Percentiles rank a stretch among this genome's conserved stretches.
Evolutionary conservation across 2,113 vertebrate genomes (phyloP).

Genomic region (mouse (Mus musculus)): DNA sequence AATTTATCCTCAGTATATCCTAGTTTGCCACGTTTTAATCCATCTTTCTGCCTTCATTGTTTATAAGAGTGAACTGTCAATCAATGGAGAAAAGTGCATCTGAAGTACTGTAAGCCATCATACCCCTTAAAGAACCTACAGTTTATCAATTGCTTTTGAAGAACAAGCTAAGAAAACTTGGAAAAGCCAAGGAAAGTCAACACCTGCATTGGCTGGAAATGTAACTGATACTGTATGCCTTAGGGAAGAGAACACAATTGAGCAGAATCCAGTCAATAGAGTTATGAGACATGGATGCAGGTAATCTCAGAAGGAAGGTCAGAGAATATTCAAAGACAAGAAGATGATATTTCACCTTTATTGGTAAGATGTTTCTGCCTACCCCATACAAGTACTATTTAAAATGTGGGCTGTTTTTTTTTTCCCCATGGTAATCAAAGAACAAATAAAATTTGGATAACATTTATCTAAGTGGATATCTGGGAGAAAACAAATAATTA

Average conservation of each 20-base stretch:
- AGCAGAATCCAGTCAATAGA: neutral
- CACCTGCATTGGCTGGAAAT: neutral
- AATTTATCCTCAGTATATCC: neutral
- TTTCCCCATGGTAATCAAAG: neutral
- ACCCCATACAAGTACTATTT: neutral
- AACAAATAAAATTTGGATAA: conserved; percentile 11
- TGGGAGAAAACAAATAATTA: neutral
- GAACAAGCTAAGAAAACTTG: neutral
- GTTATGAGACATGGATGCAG: neutral
- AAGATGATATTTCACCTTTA: neutral
- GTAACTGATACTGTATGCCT: neutral
- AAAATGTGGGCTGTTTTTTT: neutral
- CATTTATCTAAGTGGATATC: neutral
- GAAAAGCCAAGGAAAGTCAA: neutral
- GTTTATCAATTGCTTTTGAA: neutral
- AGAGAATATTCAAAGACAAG: neutral
- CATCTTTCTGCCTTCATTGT: neutral
- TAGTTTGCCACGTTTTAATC: neutral
- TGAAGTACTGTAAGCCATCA: neutral
- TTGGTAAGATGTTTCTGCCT: neutral
- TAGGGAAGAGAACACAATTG: neutral
- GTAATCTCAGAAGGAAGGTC: neutral
- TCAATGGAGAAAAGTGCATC: neutral
- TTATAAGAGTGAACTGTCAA: neutral
- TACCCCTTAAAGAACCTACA: neutral